Evolutionary conservation across 1,140 invertebrate genomes (phyloP).

Genomic region (Thaumetopoea pityocampa): DNA sequence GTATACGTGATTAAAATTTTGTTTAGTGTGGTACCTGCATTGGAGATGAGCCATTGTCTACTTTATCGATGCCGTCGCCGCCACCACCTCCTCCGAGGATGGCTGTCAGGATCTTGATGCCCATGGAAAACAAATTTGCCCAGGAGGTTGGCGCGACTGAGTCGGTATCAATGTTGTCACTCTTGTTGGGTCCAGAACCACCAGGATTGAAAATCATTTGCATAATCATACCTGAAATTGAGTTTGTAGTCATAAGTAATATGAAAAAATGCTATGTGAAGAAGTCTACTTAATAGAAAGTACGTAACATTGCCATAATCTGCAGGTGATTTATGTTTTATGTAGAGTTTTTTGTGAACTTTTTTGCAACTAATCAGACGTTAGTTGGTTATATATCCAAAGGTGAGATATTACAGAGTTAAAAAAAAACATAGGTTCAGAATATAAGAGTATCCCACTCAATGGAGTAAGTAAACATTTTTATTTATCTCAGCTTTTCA

Average conservation of each 20-base stretch:
- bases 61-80: conserved; percentile 90
- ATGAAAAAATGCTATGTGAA: not conserved
- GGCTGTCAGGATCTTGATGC: conserved; percentile 88
- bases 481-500: too few relatives aligned
- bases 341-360: too few relatives aligned
- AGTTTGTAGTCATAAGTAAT: conserved; percentile 2
- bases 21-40: conserved; percentile 87
- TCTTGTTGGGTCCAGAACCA: conserved; percentile 85
- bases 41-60: conserved; percentile 87
- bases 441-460: too few relatives aligned
- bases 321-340: too few relatives aligned
- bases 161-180: conserved; percentile 83
- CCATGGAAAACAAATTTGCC: conserved; percentile 88
- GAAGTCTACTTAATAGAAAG: too few relatives aligned
- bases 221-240: conserved; percentile 83
- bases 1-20: conserved; percentile 1
- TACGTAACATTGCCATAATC: too few relatives aligned
- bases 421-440: too few relatives aligned
- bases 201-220: conserved; percentile 87
- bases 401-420: too few relatives aligned
- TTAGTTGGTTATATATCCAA: too few relatives aligned
- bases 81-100: conserved; percentile 85
- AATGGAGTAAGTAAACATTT: too few relatives aligned
- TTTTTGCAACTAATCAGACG: too few relatives aligned
- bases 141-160: conserved; percentile 84